These are phyloP conservation scores for Microtus pennsylvanicus DNA, from an alignment of 2,113 vertebrate species.

Conservation along the genomic window DNA sequence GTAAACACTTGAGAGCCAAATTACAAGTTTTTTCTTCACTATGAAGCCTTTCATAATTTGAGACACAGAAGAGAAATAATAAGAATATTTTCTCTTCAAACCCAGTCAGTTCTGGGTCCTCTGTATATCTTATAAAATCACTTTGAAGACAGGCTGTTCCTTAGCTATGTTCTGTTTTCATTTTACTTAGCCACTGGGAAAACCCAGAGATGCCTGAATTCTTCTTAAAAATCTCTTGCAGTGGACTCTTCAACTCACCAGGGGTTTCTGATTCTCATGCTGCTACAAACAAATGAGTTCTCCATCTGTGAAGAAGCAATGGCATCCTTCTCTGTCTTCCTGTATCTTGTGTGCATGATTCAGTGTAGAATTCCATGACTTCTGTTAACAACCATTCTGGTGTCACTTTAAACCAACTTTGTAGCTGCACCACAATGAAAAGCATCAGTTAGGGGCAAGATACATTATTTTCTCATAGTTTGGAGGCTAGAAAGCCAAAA, in stretches of 20 bases:
- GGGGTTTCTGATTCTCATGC: not conserved
- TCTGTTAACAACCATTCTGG: not conserved
- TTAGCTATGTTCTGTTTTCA: not conserved
- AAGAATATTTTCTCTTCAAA: not conserved
- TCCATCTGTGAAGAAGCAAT: not conserved
- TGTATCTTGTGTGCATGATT: not conserved
- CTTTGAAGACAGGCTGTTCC: not conserved
- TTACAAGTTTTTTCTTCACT: not conserved
- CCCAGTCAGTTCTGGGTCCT: not conserved
- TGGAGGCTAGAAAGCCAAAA: not conserved
- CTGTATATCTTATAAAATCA: not conserved
- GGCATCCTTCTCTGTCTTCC: not conserved
- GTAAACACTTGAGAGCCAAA: not conserved
- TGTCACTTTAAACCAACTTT: not conserved
- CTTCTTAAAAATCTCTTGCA: not conserved
- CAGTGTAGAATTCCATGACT: not conserved
- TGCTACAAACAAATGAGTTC: not conserved
- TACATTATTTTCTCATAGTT: not conserved
- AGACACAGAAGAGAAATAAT: not conserved
- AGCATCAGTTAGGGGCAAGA: not conserved
- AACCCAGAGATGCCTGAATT: not conserved
- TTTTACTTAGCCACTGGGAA: not conserved
- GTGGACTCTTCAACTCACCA: not conserved
- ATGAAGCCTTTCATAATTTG: not conserved
- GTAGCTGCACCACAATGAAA: not conserved